Conservation (phyloP, 2,113 vertebrate species). For the Macrotis lagotis region DNA sequence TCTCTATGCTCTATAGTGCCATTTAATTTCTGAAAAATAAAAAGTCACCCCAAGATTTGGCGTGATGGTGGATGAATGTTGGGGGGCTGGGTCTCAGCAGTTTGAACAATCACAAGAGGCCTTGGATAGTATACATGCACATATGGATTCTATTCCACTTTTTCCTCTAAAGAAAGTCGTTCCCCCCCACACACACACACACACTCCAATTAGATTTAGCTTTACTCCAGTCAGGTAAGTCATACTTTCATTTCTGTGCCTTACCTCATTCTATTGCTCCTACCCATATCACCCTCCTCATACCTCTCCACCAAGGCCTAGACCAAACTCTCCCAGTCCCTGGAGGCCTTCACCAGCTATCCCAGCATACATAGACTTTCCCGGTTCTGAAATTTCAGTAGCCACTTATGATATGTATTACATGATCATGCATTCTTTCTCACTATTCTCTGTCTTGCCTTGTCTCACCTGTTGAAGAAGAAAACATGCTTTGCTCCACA, state of each 20-base stretch:
- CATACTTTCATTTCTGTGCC: neutral
- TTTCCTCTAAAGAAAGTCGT: neutral
- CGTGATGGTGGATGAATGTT: conserved; percentile 54
- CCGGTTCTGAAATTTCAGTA: neutral
- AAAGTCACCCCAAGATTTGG: conserved; percentile 58
- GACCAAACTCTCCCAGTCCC: conserved; percentile 6
- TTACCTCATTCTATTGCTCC: neutral
- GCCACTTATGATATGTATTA: neutral
- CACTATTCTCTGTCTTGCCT: neutral
- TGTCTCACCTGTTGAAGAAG: neutral
- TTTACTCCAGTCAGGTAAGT: neutral
- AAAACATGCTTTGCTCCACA: neutral
- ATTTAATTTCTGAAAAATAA: conserved; percentile 58
- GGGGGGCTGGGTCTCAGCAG: neutral
- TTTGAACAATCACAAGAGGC: conserved; percentile 6
- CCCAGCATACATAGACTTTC: neutral
- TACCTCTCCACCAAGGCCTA: neutral
- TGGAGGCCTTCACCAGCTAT: neutral
- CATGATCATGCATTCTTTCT: neutral
- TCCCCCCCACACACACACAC: no score
- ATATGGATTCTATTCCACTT: neutral
- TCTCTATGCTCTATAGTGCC: conserved; percentile 60
- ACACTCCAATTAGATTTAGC: neutral
- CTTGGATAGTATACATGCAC: neutral
- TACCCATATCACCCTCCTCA: neutral